These are phyloP conservation scores for Phrynosoma blainvillii DNA, from an alignment of 2,113 vertebrate species.

Conservation along the genomic window DNA sequence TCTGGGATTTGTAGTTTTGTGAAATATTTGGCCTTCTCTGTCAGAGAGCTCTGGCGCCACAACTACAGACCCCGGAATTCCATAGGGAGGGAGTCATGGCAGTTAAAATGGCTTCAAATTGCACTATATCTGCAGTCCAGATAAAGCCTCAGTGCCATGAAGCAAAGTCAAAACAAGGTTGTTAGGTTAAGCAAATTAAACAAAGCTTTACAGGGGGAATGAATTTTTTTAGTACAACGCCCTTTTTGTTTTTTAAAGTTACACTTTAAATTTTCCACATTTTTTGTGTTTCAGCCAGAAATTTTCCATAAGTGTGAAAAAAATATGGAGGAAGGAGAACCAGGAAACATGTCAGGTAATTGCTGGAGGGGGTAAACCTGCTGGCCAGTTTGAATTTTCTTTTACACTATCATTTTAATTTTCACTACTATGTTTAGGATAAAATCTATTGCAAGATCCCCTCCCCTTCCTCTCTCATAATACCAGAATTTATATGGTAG, in stretches of 20 bases:
- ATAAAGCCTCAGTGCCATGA: neutral
- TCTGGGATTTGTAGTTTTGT: no score
- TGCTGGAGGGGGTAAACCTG: neutral
- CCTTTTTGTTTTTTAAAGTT: neutral
- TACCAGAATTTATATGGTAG: neutral
- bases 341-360: slow-evolving; percentile 50
- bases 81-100: no score
- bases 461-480: neutral
- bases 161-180: neutral
- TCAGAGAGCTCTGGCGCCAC: no score
- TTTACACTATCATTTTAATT: neutral
- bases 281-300: slow-evolving; percentile 59
- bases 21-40: no score
- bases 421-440: neutral
- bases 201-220: neutral
- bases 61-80: no score
- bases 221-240: no score
- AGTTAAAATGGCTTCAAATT: no score
- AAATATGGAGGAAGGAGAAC: neutral
- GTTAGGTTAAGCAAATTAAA: neutral
- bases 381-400: neutral
- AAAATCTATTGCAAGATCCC: neutral
- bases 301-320: slow-evolving; percentile 19
- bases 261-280: no score
- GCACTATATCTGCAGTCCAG: no score